phyloP scores from a whole-genome alignment of 2,113 vertebrate genomes.

The Lamprotornis superbus region DNA sequence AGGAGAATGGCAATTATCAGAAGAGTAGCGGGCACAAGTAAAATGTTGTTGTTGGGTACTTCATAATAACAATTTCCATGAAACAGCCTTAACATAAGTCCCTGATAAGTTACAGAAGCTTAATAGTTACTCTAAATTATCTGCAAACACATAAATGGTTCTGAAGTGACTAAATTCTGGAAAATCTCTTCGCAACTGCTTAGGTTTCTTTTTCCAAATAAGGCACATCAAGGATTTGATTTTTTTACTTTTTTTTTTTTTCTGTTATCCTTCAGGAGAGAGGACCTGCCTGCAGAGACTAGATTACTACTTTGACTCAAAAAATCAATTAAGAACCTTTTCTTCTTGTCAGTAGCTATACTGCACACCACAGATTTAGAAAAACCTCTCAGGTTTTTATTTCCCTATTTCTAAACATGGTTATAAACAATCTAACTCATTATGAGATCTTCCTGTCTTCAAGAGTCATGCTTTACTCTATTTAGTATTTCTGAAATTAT shows the following conservation, averaged over 20 bases:
- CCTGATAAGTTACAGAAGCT: background rate
- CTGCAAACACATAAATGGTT: background rate
- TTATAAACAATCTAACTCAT: background rate
- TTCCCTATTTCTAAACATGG: background rate
- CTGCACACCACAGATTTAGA: background rate
- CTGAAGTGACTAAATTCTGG: background rate
- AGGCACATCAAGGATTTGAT: background rate
- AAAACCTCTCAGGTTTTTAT: background rate
- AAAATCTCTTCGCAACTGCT: background rate
- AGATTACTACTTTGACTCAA: slow-evolving; percentile 29
- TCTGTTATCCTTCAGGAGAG: background rate
- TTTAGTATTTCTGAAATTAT: background rate
- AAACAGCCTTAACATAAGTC: background rate
- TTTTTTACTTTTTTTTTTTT: background rate
- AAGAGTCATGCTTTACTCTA: background rate
- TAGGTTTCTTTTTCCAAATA: background rate
- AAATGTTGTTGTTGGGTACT: background rate
- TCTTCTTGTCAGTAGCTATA: slow-evolving; percentile 9
- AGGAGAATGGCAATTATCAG: background rate
- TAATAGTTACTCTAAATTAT: slow-evolving; percentile 31
- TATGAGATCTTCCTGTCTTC: background rate
- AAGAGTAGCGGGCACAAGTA: background rate
- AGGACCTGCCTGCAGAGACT: background rate
- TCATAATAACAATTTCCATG: background rate
- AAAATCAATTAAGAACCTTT: slow-evolving; percentile 57